Conservation (phyloP, 2,797 vertebrate species). For the Decapterus maruadsi region DNA sequence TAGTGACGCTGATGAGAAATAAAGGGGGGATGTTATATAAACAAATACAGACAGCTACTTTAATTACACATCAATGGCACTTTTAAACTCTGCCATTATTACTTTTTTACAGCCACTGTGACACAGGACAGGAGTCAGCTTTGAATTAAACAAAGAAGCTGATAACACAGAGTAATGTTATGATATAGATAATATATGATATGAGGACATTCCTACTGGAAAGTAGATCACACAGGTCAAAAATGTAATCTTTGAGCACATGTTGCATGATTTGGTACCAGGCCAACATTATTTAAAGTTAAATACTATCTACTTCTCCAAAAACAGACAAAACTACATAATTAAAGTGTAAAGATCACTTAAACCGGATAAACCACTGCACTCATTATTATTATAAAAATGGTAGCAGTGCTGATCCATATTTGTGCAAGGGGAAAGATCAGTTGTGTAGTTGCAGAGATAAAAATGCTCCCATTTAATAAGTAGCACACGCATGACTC, state of each 20-base stretch:
- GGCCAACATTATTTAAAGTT: too few relatives aligned
- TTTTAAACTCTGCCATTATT: background rate
- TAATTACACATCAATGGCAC: background rate
- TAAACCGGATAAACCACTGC: background rate
- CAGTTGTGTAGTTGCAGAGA: background rate
- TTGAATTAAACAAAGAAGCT: background rate
- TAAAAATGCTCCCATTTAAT: background rate
- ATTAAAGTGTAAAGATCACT: background rate
- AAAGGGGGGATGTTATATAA: background rate
- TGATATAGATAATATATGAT: background rate
- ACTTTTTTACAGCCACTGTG: background rate
- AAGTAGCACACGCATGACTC: background rate
- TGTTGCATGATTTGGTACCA: too few relatives aligned
- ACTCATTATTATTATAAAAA: background rate
- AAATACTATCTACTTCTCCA: background rate
- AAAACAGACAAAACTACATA: background rate
- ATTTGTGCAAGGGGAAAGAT: background rate
- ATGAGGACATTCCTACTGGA: background rate
- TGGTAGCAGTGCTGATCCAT: background rate
- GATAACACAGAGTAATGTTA: background rate
- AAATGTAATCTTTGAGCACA: too few relatives aligned
- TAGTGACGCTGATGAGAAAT: slow-evolving; percentile 34
- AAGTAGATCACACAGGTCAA: too few relatives aligned
- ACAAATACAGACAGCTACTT: background rate
- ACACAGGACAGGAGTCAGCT: background rate